Conservation (phyloP, 2,888 invertebrate species). For the Synanthedon tipuliformis region DNA sequence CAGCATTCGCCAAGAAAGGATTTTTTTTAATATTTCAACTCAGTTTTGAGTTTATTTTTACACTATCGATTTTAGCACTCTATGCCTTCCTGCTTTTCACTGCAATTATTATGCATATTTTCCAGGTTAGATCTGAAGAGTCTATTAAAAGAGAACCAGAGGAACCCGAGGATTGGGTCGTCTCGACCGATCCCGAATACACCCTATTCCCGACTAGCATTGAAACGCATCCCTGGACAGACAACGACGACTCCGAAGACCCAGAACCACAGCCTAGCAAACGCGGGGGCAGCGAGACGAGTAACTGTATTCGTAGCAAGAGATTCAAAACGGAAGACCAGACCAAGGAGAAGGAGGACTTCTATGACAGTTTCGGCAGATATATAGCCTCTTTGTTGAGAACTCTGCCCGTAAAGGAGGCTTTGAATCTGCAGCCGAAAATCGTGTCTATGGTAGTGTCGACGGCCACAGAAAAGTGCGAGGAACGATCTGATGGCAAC, state of each 20-base stretch:
- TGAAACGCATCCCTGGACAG: background rate
- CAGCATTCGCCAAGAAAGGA: too few relatives aligned
- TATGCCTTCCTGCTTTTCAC: too few relatives aligned
- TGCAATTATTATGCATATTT: too few relatives aligned
- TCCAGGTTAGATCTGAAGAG: background rate
- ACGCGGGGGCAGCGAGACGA: background rate
- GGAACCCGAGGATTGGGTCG: background rate
- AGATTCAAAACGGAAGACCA: background rate
- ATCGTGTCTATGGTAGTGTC: conserved; percentile 9
- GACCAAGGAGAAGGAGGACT: conserved; percentile 12
- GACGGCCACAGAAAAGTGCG: conserved; percentile 1
- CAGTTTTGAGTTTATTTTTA: too few relatives aligned
- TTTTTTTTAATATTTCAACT: too few relatives aligned
- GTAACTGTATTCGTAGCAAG: background rate
- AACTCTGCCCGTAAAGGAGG: conserved; percentile 19
- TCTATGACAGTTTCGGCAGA: conserved; percentile 28
- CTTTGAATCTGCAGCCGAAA: conserved; percentile 25
- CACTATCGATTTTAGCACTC: too few relatives aligned
- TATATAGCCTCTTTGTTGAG: conserved; percentile 30
- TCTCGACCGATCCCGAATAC: background rate
- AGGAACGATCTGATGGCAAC: conserved; percentile 1
- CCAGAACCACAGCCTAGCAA: background rate
- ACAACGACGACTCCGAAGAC: background rate
- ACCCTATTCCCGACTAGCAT: background rate
- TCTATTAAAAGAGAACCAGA: background rate